phyloP scores from a whole-genome alignment of 2,888 invertebrate genomes.

The Agrochola litura region DNA sequence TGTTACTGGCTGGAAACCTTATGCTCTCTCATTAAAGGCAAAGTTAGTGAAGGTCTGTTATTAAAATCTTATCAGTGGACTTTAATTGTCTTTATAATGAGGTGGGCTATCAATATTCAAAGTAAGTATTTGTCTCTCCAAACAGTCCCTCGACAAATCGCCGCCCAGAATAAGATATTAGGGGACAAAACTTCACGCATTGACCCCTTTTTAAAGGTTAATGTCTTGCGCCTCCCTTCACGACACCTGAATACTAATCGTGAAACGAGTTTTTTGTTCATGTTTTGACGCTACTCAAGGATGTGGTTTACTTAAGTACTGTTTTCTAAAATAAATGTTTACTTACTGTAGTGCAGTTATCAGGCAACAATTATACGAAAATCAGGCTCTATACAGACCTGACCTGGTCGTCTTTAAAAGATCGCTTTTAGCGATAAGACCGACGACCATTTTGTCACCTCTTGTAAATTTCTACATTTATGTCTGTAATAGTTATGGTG shows the following conservation, averaged over 20 bases:
- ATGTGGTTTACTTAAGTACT: constrained; percentile 22
- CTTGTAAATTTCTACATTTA: no score
- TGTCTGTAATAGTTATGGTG: no score
- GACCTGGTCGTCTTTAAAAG: no score
- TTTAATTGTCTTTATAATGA: constrained; percentile 81
- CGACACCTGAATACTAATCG: constrained; percentile 87
- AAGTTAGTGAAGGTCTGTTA: constrained; percentile 48
- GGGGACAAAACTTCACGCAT: constrained; percentile 88
- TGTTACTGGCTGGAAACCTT: constrained; percentile 13
- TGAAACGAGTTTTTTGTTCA: constrained; percentile 42
- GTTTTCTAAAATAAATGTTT: constrained; percentile 2
- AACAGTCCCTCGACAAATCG: constrained; percentile 83
- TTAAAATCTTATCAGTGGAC: constrained; percentile 72
- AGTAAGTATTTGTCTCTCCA: constrained; percentile 80
- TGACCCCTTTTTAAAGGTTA: constrained; percentile 90
- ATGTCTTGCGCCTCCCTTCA: constrained; percentile 81
- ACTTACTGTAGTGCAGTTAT: no score
- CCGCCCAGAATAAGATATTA: constrained; percentile 87
- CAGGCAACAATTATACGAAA: neutral
- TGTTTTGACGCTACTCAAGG: constrained; percentile 15
- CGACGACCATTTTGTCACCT: no score
- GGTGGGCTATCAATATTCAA: constrained; percentile 84
- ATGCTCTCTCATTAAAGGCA: constrained; percentile 26
- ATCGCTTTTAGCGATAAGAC: no score
- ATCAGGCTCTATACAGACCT: no score